Base-by-base conservation (phyloP, 2,113 vertebrate genomes). In the Oryzias javanicus region DNA sequence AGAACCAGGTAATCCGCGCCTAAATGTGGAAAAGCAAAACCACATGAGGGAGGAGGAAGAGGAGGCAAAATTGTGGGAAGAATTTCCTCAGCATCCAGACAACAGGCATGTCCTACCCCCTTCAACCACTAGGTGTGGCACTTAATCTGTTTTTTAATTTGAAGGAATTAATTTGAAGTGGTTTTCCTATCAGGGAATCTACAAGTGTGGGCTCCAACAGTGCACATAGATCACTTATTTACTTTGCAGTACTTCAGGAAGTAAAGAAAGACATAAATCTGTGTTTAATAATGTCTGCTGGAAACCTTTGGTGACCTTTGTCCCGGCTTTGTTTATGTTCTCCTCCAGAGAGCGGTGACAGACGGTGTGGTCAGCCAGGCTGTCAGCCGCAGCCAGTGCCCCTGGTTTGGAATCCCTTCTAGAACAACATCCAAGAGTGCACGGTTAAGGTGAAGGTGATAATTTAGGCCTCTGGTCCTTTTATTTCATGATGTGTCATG, bases 101-200 rank as follows among this genome's bases (percentile, higher is more conserved):
- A 14, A 14, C 35, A 48, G 56, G 71, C 70, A 74, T 88, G 90
- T 76, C 80, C 67, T 92, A 90, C 91, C 86, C 51, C 58, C 69
- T 81, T 83, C 80, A 65, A 82, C 92, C 92, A 93, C 91, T 92
- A 93, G 92, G 91, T 93, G 92, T 93, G 89, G 92, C 92, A 92
- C 90, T 92, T 90, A 90, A 90, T 92, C 92, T 90, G 86, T 90
- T 86, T 90, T 86, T 89, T 86, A 89, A 79, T 88, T 85, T 70
- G 61, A 76, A 61, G 76, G 81, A 81, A 87, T 84, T 24, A 72
- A 79, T 82, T 70, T 60, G 55, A 69, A 42, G 42, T 35, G 10
- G 10, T 46, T 15, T 29, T 17, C 25, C 48, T 22, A 61, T 13
- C 46, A 54, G 51, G 44, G 24, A 55, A 15, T 60, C 42, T 19